Percentiles rank a stretch among this genome's conserved stretches.
These are phyloP conservation scores for Scaptomyza graminum DNA, from an alignment of 1,140 invertebrate species.

Conservation along the genomic window DNA sequence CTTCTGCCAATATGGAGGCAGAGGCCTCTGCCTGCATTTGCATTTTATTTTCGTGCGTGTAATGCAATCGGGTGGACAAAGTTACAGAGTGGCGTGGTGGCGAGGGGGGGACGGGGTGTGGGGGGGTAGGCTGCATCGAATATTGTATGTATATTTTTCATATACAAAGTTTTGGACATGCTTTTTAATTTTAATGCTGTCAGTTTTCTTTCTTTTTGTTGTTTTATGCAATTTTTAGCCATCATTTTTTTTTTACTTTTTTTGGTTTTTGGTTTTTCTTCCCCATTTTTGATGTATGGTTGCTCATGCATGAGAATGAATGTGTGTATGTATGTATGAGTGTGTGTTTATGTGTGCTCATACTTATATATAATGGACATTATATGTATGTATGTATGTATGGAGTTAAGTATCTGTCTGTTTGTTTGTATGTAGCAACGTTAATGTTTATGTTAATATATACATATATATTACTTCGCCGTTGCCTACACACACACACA, in stretches of 20 bases:
- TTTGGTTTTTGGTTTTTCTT: conserved; percentile 29
- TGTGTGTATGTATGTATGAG: conserved; percentile 1
- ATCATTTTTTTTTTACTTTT: conserved; percentile 30
- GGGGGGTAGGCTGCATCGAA: too few species aligned
- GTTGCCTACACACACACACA: not conserved
- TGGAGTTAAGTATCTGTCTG: too few species aligned
- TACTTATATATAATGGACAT: not conserved
- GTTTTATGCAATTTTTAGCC: conserved; percentile 40
- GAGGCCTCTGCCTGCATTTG: conserved; percentile 50
- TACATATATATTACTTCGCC: conserved; percentile 59
- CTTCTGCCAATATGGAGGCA: not conserved
- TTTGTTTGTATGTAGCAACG: too few species aligned
- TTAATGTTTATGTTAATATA: conserved; percentile 62
- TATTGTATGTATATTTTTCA: conserved; percentile 16
- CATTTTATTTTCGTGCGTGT: conserved; percentile 78
- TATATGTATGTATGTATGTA: not conserved
- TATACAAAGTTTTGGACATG: conserved; percentile 64
- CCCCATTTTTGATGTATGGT: not conserved
- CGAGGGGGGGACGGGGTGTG: too few species aligned
- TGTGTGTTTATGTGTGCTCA: conserved; percentile 1
- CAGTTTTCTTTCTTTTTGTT: conserved; percentile 34
- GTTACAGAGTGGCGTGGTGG: not conserved
- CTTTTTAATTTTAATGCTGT: conserved; percentile 48
- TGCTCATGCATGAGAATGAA: conserved; percentile 35
- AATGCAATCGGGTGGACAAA: conserved; percentile 47